Evolutionary conservation across 2,888 invertebrate genomes (phyloP).

Genomic region (Aleiodes leptofemur): DNA sequence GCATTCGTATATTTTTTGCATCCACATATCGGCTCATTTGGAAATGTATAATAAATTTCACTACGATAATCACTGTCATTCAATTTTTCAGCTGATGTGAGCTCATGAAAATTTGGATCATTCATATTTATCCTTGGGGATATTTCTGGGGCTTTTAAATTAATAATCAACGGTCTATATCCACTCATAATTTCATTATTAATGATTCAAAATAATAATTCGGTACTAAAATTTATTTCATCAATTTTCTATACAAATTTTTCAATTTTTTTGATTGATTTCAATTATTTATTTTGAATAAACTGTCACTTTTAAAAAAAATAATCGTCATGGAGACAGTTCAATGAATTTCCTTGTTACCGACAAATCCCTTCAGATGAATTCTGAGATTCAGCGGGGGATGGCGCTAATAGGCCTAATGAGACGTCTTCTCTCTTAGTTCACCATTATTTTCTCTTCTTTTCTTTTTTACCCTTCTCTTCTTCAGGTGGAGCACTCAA

Average conservation of each 20-base stretch:
- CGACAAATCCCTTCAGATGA: neutral
- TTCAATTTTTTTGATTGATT: conserved; percentile 19
- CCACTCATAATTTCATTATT: conserved; percentile 13
- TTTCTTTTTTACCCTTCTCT: conserved; percentile 42
- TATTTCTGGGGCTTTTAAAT: conserved; percentile 55
- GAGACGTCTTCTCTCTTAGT: neutral
- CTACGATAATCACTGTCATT: conserved; percentile 64
- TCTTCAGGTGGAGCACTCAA: conserved; percentile 36
- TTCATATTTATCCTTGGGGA: conserved; percentile 57
- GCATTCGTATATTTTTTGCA: conserved; percentile 51
- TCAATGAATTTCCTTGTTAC: conserved; percentile 3
- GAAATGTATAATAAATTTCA: conserved; percentile 62
- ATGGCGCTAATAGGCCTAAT: neutral
- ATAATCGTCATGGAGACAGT: conserved; percentile 37
- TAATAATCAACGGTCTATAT: neutral
- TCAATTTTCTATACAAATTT: conserved; percentile 29
- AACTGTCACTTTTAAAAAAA: neutral
- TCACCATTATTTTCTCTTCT: conserved; percentile 35
- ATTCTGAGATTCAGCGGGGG: neutral
- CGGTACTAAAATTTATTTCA: neutral
- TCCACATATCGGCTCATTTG: conserved; percentile 64
- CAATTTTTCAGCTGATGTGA: conserved; percentile 67
- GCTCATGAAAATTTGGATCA: conserved; percentile 60
- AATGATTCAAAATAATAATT: neutral
- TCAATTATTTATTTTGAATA: neutral